Base-by-base conservation (phyloP, 2,888 invertebrate genomes). In the Gibbula magus region DNA sequence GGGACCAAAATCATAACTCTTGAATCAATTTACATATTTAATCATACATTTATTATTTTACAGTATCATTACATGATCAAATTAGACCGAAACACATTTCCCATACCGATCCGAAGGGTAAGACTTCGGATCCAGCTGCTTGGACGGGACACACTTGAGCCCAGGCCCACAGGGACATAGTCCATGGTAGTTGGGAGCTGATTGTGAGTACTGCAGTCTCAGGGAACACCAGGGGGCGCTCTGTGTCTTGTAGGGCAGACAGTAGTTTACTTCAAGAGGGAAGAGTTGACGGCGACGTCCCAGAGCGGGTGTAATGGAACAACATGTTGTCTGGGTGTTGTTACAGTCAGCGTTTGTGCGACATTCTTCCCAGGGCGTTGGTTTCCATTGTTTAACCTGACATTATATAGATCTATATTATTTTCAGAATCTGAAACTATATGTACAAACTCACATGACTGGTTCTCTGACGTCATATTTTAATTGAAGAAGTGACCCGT, bases 161-260 rank as follows among this genome's bases (percentile, higher is more conserved):
- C 87, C 87, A 5, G 89, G 89, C 16, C 85, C 87, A 83, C 89
- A 89, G 0, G 89, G 89, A 79, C 89, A 89, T 3, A 89, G 81
- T 2, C 88, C 88, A 22, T 81, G 53, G 78, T 88, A 89, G 79
- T 85, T 81, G 0, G 79, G 79, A 8, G 81, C 80, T 7, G 78
- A 29, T 1, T 81, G 78, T 13, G 85, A 82, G 66, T 86, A 88
- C 79, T 88, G 87, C 16, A 85, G 32, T n/a, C 77, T 54, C 16
- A 88, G 76, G 8, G 80, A 82, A 80, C 89, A 89, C 89, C 88
- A 89, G 20, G 85, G 83, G 67, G 87, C 87, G 80, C 84, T 83
- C 54, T 82, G 83, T 45, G 84, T 84, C 75, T 88, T 88, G 85
- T 88, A 89, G 29, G 88, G 88, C 67, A 89, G 86, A 79, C 89